Conservation (phyloP, 2,797 vertebrate genomes). For the Coilia nasus region DNA sequence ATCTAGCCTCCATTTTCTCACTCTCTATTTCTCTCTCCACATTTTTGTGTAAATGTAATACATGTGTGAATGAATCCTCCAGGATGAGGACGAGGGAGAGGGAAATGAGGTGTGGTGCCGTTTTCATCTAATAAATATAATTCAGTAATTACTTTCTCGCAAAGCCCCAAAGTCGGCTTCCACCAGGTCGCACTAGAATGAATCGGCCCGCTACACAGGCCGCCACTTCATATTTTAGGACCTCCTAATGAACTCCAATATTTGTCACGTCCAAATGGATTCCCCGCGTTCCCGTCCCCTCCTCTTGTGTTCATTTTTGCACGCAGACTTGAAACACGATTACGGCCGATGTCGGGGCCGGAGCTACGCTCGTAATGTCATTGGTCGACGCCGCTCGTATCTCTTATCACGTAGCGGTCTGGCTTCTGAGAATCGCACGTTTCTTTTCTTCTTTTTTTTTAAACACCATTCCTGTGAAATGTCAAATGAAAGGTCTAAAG, state of each 20-base stretch:
- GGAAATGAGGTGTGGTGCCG: conserved; percentile 60
- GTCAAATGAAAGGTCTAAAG: conserved; percentile 4
- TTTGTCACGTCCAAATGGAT: conserved; percentile 51
- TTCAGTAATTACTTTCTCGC: conserved; percentile 68
- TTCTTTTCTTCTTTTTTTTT: conserved; percentile 39
- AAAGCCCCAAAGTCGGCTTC: conserved; percentile 58
- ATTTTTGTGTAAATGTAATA: conserved; percentile 53
- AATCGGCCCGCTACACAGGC: conserved; percentile 55
- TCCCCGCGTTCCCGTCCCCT: conserved; percentile 56
- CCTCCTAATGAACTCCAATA: conserved; percentile 54
- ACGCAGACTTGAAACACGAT: conserved; percentile 62
- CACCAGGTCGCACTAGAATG: conserved; percentile 53
- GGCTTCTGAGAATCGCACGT: background rate
- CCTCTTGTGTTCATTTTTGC: conserved; percentile 56
- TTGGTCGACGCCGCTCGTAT: background rate
- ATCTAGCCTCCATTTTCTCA: conserved; percentile 5
- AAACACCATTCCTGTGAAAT: conserved; percentile 8
- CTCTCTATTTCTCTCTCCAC: conserved; percentile 59
- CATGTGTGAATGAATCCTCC: conserved; percentile 79
- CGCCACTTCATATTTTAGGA: conserved; percentile 52
- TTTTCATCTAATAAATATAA: conserved; percentile 68
- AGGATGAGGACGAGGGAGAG: conserved; percentile 58
- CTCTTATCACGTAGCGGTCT: background rate
- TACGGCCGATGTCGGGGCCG: conserved; percentile 50
- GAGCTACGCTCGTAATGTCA: background rate